A percentile compares a stretch with the other conserved stretches of the same genome.
Evolutionary conservation across 1,140 invertebrate species (phyloP).

Genomic region (Dufourea novaeangliae): DNA sequence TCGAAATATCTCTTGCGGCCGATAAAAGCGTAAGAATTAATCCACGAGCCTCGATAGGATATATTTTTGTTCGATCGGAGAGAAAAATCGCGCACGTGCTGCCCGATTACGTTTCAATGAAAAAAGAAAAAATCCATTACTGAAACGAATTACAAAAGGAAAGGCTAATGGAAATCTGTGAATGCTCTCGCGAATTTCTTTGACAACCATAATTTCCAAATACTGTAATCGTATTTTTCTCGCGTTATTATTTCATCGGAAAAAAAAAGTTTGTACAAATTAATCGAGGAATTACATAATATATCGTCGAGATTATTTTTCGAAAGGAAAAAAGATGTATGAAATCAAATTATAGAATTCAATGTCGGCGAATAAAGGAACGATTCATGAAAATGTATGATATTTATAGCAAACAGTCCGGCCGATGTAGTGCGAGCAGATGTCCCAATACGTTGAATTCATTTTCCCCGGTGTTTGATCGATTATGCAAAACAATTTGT

Average conservation of each 20-base stretch:
- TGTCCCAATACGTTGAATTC: not conserved
- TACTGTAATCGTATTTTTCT: not conserved
- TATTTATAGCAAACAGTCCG: conserved; percentile 1
- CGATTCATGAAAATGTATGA: conserved; percentile 16
- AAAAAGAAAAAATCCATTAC: not conserved
- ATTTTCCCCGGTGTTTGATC: not conserved
- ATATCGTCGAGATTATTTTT: too few species aligned
- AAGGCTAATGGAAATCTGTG: not conserved
- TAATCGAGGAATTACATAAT: too few species aligned
- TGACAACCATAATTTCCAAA: not conserved
- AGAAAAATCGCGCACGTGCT: not conserved
- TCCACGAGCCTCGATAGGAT: not conserved
- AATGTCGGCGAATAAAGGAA: not conserved
- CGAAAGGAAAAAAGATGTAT: not conserved
- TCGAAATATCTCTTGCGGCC: not conserved
- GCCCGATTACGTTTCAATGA: not conserved
- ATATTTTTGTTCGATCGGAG: not conserved
- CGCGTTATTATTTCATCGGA: not conserved
- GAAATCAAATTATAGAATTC: not conserved
- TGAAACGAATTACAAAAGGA: not conserved
- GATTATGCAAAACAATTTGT: conserved; percentile 44
- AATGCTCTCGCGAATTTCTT: not conserved
- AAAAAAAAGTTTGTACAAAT: too few species aligned
- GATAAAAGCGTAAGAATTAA: conserved; percentile 13
- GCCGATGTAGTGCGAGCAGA: not conserved